phyloP scores from a whole-genome alignment of 2,888 invertebrate genomes.

The Troglohyphantes excavatus region DNA sequence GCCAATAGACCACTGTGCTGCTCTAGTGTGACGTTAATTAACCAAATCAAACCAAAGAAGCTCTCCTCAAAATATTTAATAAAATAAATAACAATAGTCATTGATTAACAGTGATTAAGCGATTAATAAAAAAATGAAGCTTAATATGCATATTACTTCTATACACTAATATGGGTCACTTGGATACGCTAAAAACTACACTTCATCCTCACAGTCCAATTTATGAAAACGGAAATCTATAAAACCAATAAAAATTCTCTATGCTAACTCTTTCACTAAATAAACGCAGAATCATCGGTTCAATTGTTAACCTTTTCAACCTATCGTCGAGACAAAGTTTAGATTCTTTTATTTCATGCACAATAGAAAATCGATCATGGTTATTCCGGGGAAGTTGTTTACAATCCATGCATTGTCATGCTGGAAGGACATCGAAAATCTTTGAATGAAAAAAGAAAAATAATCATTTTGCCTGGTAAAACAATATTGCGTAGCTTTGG shows the following conservation, averaged over 20 bases:
- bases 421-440: conserved; percentile 41
- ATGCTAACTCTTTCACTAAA: conserved; percentile 8
- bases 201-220: too few relatives aligned
- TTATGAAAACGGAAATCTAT: background rate
- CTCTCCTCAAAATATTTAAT: too few relatives aligned
- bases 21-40: too few relatives aligned
- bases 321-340: background rate
- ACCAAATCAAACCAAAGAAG: too few relatives aligned
- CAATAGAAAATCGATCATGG: conserved; percentile 43
- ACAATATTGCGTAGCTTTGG: conserved; percentile 21
- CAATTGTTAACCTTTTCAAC: conserved; percentile 33
- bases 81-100: too few relatives aligned
- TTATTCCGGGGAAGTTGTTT: conserved; percentile 19
- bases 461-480: conserved; percentile 29
- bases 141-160: too few relatives aligned
- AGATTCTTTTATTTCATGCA: conserved; percentile 12
- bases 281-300: conserved; percentile 6
- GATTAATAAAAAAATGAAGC: too few relatives aligned
- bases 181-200: too few relatives aligned
- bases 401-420: conserved; percentile 32
- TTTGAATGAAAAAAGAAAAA: conserved; percentile 19
- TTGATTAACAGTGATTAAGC: too few relatives aligned
- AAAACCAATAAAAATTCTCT: conserved; percentile 1
- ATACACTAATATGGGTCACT: too few relatives aligned
- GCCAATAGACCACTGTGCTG: too few relatives aligned